A percentile compares a stretch with the other conserved stretches of the same genome.
phyloP scores from a whole-genome alignment of 1,140 invertebrate genomes.

The Subanguina moxae region DNA sequence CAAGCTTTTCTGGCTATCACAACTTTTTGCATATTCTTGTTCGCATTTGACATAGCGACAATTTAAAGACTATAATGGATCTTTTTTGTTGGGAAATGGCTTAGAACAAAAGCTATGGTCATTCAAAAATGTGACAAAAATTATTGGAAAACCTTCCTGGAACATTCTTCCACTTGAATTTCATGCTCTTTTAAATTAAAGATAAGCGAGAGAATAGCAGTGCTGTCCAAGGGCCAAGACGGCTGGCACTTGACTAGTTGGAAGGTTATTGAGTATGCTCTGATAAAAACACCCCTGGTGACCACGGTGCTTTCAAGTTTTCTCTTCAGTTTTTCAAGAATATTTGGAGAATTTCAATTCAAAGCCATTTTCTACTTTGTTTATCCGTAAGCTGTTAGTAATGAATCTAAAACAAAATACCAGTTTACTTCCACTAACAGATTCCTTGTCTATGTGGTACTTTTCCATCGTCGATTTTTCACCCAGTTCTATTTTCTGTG shows the following conservation, averaged over 20 bases:
- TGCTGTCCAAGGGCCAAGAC: constrained; percentile 17
- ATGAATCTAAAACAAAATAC: not conserved
- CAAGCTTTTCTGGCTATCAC: too few species aligned
- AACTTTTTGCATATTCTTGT: too few species aligned
- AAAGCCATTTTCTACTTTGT: constrained; percentile 75
- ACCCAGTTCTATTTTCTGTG: too few species aligned
- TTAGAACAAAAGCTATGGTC: too few species aligned
- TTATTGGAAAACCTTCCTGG: too few species aligned
- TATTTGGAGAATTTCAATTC: constrained; percentile 70
- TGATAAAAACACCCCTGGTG: constrained; percentile 59
- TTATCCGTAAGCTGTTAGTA: constrained; percentile 74
- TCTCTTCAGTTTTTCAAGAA: constrained; percentile 70
- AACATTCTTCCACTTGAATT: too few species aligned
- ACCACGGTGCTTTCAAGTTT: constrained; percentile 54
- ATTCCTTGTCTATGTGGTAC: constrained; percentile 4
- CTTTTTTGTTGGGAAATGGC: too few species aligned
- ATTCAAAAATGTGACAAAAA: too few species aligned
- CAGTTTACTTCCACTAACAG: not conserved
- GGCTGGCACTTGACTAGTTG: constrained; percentile 34
- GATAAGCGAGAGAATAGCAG: constrained; percentile 36
- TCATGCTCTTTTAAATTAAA: too few species aligned
- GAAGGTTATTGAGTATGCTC: constrained; percentile 46
- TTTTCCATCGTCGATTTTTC: constrained; percentile 9
- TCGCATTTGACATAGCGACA: too few species aligned
- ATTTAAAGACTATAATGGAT: too few species aligned